Evolutionary conservation across 2,888 invertebrate species (phyloP).

Genomic region (Trissoscelio sp.): DNA sequence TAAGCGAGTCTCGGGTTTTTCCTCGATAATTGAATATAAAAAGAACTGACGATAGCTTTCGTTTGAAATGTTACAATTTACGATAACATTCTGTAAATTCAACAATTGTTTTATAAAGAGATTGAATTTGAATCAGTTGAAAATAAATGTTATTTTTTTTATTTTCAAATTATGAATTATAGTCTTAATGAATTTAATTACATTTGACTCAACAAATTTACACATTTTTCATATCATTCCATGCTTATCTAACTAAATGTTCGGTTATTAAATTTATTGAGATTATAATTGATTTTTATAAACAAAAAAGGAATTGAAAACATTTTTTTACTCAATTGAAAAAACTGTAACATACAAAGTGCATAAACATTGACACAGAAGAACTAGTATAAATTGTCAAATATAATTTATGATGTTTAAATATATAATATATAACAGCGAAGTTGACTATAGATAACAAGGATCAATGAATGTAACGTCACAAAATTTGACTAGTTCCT

Average conservation of each 20-base stretch:
- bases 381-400: conserved; percentile 35
- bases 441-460: conserved; percentile 1
- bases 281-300: conserved; percentile 4
- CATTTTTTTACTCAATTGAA: conserved; percentile 18
- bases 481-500: conserved; percentile 31
- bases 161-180: background rate
- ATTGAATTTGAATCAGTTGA: conserved; percentile 6
- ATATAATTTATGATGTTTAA: conserved; percentile 11
- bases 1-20: background rate
- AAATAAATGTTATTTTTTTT: conserved; percentile 1
- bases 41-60: no score
- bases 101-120: no score
- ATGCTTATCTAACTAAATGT: no score
- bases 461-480: background rate
- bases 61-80: no score
- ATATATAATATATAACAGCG: background rate
- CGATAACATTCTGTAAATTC: no score
- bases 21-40: no score
- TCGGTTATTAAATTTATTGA: conserved; percentile 41
- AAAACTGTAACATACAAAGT: background rate
- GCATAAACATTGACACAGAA: conserved; percentile 21
- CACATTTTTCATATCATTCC: background rate
- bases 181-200: conserved; percentile 22
- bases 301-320: conserved; percentile 34
- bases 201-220: background rate